Evolutionary conservation across 2,797 vertebrate genomes (phyloP).

Genomic region (Miopithecus talapoin): DNA sequence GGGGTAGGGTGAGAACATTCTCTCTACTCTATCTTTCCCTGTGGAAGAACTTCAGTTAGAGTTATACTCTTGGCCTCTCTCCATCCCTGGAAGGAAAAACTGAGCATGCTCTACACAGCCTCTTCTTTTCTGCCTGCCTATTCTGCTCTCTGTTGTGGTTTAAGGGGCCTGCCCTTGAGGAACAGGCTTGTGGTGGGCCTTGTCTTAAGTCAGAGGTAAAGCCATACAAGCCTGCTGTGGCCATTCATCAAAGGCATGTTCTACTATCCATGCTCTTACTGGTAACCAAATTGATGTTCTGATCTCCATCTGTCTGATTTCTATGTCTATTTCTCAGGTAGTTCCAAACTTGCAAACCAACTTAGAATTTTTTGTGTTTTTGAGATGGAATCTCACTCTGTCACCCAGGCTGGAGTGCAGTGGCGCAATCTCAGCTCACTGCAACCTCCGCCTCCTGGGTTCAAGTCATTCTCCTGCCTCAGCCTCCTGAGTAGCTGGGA

Average conservation of each 20-base stretch:
- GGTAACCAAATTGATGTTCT: background rate
- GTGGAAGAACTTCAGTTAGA: background rate
- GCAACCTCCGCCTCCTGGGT: background rate
- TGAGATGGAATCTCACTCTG: background rate
- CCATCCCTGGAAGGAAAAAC: background rate
- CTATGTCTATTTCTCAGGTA: background rate
- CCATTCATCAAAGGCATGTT: background rate
- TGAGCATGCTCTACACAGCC: background rate
- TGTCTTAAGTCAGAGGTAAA: background rate
- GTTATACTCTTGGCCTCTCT: background rate
- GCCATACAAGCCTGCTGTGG: too few species aligned
- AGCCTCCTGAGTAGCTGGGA: background rate
- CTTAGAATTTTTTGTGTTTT: background rate
- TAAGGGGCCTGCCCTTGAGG: background rate
- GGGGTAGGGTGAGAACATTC: background rate
- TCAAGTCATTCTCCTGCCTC: background rate
- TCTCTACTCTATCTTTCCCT: background rate
- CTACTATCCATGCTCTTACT: background rate
- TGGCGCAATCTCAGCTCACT: background rate
- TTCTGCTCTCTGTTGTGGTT: background rate
- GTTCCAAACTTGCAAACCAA: background rate
- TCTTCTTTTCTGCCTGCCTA: background rate
- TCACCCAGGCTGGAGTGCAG: background rate
- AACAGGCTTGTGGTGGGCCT: background rate
- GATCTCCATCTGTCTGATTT: background rate